Conservation (phyloP, 2,888 invertebrate species). For the Leptothorax acervorum region DNA sequence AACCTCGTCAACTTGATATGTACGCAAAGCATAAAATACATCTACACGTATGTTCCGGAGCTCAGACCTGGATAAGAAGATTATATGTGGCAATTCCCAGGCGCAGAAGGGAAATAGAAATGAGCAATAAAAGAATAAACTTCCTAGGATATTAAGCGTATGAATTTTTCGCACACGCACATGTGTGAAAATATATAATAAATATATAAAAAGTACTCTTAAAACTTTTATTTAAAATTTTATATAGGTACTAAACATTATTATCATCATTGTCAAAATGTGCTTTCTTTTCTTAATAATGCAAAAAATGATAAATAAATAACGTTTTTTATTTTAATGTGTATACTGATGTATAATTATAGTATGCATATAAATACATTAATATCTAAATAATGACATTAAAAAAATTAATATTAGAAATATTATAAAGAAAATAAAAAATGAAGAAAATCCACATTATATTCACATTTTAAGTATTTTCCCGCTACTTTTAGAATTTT, state of each 20-base stretch:
- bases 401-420: background rate
- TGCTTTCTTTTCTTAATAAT: background rate
- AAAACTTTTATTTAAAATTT: background rate
- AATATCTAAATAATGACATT: too few species aligned
- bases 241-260: background rate
- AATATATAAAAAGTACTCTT: background rate
- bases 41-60: background rate
- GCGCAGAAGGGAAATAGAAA: background rate
- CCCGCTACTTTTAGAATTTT: background rate
- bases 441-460: background rate
- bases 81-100: background rate
- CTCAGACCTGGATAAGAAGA: background rate
- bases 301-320: too few species aligned
- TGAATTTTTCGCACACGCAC: background rate
- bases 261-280: background rate
- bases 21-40: constrained; percentile 31
- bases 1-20: constrained; percentile 46
- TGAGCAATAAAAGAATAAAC: background rate
- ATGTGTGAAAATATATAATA: background rate
- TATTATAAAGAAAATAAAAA: background rate
- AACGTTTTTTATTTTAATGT: too few species aligned
- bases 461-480: background rate
- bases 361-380: too few species aligned
- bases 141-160: background rate
- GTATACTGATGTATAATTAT: too few species aligned